Percentiles rank a stretch among this genome's conserved stretches.
Conservation (phyloP, 1,140 invertebrate genomes). For the Chelonus insularis region DNA sequence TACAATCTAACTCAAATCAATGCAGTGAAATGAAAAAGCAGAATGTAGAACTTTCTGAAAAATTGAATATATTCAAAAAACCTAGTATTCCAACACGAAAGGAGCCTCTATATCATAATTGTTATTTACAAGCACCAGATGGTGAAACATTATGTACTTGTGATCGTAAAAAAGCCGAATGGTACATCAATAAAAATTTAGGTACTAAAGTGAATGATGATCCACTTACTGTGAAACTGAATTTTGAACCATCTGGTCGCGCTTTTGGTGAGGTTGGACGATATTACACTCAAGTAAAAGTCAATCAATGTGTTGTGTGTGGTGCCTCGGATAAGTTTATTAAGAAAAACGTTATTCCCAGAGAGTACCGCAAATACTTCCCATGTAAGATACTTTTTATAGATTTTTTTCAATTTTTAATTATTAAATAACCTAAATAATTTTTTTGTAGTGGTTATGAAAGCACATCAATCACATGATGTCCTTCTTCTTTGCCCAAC, state of each 20-base stretch:
- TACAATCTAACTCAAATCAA: conserved; percentile 8
- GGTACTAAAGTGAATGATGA: conserved; percentile 66
- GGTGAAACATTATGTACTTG: conserved; percentile 79
- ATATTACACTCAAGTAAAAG: conserved; percentile 75
- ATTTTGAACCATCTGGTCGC: conserved; percentile 80
- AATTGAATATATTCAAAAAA: conserved; percentile 27
- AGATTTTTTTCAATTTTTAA: no score
- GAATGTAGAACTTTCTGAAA: no score
- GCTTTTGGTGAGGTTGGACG: conserved; percentile 70
- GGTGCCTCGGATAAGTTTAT: conserved; percentile 72
- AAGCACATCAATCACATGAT: conserved; percentile 83
- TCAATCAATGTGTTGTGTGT: conserved; percentile 86
- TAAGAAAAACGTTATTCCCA: conserved; percentile 79
- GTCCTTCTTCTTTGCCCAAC: conserved; percentile 73
- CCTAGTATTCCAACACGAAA: conserved; percentile 58
- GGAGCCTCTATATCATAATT: conserved; percentile 80
- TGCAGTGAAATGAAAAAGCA: no score
- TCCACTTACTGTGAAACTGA: conserved; percentile 74
- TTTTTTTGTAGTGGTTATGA: conserved; percentile 68
- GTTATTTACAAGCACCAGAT: conserved; percentile 77
- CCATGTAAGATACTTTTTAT: no score
- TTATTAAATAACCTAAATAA: conserved; percentile 32
- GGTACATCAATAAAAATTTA: conserved; percentile 76
- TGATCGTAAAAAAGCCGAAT: conserved; percentile 78
- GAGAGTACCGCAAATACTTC: conserved; percentile 83